Conservation (phyloP, 2,113 vertebrate genomes). For the Onychorhynchus coronatus region DNA sequence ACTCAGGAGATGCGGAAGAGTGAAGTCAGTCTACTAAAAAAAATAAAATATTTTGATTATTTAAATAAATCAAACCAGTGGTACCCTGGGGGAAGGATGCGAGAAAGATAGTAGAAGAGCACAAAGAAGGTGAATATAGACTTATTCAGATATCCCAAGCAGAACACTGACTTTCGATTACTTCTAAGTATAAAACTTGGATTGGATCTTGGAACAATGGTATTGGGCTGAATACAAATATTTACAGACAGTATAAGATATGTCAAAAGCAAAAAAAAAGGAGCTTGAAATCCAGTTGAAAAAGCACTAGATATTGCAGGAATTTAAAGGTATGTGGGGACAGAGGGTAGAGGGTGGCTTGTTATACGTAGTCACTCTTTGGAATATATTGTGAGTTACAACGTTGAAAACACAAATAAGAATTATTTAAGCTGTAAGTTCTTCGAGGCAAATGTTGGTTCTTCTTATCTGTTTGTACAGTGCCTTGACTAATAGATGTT, state of each 20-base stretch:
- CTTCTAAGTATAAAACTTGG: not conserved
- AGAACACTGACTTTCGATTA: not conserved
- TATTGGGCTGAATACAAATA: not conserved
- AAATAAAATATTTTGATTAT: not conserved
- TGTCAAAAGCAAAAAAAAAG: not conserved
- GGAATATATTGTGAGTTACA: not conserved
- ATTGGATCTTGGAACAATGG: not conserved
- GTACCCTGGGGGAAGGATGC: not conserved
- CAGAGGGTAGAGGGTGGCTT: rapidly evolving
- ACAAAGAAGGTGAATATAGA: not conserved
- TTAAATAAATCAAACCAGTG: not conserved
- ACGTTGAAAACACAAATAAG: not conserved
- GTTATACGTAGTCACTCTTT: not conserved
- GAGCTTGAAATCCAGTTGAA: not conserved
- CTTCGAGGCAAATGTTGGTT: not conserved
- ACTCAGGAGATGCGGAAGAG: not conserved
- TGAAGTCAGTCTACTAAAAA: not conserved
- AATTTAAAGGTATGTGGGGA: not conserved
- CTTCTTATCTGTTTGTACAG: not conserved
- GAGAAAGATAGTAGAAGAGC: not conserved
- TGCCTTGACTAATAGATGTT: not conserved
- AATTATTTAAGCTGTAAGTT: not conserved
- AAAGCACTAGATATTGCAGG: not conserved
- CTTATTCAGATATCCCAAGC: not conserved
- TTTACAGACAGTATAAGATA: not conserved